These are phyloP conservation scores for Morpho achilles DNA, from an alignment of 2,888 invertebrate species.

Conservation along the genomic window DNA sequence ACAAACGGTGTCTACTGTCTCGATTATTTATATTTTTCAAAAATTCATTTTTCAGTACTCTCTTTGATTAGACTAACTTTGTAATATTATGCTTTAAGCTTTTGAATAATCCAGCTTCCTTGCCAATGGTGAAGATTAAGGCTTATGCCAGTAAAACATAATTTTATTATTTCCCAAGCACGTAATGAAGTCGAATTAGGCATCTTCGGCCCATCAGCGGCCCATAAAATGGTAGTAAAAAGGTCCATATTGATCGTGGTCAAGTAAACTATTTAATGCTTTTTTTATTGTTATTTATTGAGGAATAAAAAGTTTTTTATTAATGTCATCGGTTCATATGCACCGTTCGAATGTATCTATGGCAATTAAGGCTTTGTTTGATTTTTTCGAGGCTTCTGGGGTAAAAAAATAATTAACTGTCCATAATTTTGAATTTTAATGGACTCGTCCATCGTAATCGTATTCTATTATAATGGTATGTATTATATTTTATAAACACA, in stretches of 20 bases:
- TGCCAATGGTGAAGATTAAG: constrained; percentile 13
- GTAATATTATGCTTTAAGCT: too few species aligned
- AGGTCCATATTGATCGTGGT: constrained; percentile 63
- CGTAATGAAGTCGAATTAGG: constrained; percentile 73
- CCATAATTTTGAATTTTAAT: constrained; percentile 2
- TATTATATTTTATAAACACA: too few species aligned
- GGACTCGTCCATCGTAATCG: neutral
- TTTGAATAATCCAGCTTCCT: neutral
- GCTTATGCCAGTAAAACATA: constrained; percentile 49
- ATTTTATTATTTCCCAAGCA: constrained; percentile 65
- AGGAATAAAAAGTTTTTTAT: constrained; percentile 66
- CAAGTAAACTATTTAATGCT: constrained; percentile 73
- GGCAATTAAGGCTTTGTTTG: constrained; percentile 26
- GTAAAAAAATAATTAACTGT: neutral
- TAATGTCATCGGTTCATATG: constrained; percentile 61
- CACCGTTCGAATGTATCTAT: constrained; percentile 23
- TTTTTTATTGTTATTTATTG: constrained; percentile 77
- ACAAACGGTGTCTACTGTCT: too few species aligned
- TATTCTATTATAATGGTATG: neutral
- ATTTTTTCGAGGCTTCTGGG: constrained; percentile 18
- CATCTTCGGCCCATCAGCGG: constrained; percentile 62
- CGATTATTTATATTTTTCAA: too few species aligned
- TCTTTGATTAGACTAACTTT: too few species aligned
- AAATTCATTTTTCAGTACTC: too few species aligned
- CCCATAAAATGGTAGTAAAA: constrained; percentile 71